Evolutionary conservation across 1,140 invertebrate species (phyloP).

Genomic region (Cephus cinctus): DNA sequence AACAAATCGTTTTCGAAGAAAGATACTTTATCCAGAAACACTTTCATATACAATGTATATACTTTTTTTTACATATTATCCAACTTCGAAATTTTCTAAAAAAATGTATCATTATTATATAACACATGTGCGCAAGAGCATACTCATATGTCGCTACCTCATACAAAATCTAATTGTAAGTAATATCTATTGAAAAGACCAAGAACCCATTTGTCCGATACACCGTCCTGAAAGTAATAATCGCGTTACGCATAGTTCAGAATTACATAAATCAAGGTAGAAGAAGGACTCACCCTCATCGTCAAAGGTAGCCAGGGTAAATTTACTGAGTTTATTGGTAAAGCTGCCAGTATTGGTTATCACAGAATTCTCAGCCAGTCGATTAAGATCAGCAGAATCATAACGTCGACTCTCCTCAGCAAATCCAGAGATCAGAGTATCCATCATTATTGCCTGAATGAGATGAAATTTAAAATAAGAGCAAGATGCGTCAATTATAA

Average conservation of each 20-base stretch:
- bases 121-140: too few relatives aligned
- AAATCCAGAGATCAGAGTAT: constrained; percentile 84
- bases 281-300: constrained; percentile 64
- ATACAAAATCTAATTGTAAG: too few relatives aligned
- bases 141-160: too few relatives aligned
- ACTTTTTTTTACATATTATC: too few relatives aligned
- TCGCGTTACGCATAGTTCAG: background rate
- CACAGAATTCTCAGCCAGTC: constrained; percentile 51
- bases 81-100: too few relatives aligned
- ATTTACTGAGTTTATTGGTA: constrained; percentile 82
- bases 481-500: constrained; percentile 3
- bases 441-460: constrained; percentile 80
- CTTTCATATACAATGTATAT: too few relatives aligned
- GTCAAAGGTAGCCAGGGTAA: constrained; percentile 86
- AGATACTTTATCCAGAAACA: too few relatives aligned
- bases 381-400: constrained; percentile 44
- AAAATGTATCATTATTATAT: too few relatives aligned
- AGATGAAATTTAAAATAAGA: constrained; percentile 11
- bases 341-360: constrained; percentile 56
- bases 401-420: constrained; percentile 69
- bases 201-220: constrained; percentile 73
- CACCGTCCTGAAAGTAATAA: constrained; percentile 62
- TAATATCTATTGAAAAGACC: constrained; percentile 61
- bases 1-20: too few relatives aligned
- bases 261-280: background rate